Percentiles rank a stretch among this genome's conserved stretches.
Evolutionary conservation across 2,797 vertebrate species (phyloP).

Genomic region (Alosa sapidissima): DNA sequence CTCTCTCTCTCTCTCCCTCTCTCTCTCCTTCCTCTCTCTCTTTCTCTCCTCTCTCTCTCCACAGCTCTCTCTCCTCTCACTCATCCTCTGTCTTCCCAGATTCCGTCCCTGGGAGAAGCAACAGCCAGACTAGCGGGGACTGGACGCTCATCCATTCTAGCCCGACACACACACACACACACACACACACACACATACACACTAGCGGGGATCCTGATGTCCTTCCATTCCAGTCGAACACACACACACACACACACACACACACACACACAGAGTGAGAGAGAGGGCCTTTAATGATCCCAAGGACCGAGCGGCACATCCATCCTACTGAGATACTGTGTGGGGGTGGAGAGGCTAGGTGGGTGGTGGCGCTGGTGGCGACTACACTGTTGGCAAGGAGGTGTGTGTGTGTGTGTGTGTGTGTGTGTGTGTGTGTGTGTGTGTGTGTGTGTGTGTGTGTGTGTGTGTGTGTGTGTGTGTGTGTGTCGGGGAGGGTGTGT

Average conservation of each 20-base stretch:
- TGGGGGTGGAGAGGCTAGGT: background rate
- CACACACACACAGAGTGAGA: no score
- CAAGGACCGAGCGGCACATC: slow-evolving; percentile 23
- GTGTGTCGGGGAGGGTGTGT: background rate
- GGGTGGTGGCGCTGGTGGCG: background rate
- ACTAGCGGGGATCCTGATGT: no score
- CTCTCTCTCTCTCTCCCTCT: no score
- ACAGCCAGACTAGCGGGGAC: background rate
- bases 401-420: slow-evolving; percentile 18
- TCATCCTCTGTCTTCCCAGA: background rate
- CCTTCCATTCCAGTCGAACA: no score
- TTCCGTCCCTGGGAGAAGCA: background rate
- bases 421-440: background rate
- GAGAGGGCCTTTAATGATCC: slow-evolving; percentile 43
- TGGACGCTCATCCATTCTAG: slow-evolving; percentile 34
- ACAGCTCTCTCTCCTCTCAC: background rate
- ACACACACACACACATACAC: no score
- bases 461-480: background rate
- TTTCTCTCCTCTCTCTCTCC: background rate
- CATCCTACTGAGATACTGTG: background rate
- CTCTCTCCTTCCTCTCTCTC: background rate
- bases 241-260: no score
- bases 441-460: background rate
- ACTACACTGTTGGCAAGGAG: background rate
- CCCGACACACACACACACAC: slow-evolving; percentile 41